Conservation (phyloP, 92 coral and sea anemone genomes). For the Parazoanthus atlanticus region DNA sequence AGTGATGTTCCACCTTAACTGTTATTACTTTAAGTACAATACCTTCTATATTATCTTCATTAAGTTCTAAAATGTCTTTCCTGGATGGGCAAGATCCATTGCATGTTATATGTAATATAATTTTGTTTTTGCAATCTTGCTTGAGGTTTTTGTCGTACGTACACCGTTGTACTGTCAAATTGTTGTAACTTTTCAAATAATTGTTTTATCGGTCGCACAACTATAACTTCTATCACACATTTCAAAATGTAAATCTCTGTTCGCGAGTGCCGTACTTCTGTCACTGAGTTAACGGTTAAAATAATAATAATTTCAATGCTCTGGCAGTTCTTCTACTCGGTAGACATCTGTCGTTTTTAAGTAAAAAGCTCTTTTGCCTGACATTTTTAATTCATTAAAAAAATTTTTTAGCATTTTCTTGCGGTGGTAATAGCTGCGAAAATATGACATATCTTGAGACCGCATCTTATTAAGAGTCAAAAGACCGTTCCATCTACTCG, state of each 20-base stretch:
- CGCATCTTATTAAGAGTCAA: slow-evolving; percentile 12
- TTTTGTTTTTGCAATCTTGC: neutral
- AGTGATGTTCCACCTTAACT: neutral
- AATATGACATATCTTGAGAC: slow-evolving; percentile 7
- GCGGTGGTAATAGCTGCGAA: slow-evolving; percentile 18
- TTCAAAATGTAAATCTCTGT: neutral
- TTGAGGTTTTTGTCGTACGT: too few species aligned
- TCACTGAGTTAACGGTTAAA: neutral
- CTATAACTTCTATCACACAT: neutral
- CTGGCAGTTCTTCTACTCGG: neutral
- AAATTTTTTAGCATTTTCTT: slow-evolving; percentile 1
- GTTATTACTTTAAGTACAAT: too few species aligned
- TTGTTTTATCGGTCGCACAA: neutral
- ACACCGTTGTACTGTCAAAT: neutral
- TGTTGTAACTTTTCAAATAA: neutral
- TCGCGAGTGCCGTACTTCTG: neutral
- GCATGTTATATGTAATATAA: too few species aligned
- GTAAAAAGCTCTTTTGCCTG: neutral
- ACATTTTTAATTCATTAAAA: neutral
- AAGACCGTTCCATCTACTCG: neutral
- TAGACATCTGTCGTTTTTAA: neutral
- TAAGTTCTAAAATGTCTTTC: neutral
- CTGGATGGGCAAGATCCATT: neutral
- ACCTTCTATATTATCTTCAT: neutral
- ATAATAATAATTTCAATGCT: neutral